Evolutionary conservation across 2,888 invertebrate species (phyloP), one percentile per base, ranked within the genome.

Genomic region (Drosophila rubida): DNA sequence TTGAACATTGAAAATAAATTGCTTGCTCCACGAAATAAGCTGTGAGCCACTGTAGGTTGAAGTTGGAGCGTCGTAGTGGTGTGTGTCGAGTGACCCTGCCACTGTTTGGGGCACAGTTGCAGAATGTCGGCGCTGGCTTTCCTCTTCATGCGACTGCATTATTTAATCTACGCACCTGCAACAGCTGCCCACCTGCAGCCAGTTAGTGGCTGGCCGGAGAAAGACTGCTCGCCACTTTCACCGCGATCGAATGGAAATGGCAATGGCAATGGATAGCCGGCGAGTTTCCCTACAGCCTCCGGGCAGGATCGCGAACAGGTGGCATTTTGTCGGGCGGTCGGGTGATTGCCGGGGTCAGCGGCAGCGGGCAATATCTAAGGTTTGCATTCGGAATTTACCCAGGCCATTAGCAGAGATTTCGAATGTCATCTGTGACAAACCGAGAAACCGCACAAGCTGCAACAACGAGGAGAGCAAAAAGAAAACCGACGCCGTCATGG

Each of bases 101-200:
- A n/a, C n/a, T n/a, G n/a, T n/a, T n/a, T n/a, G n/a, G n/a, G n/a
- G n/a, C n/a, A n/a, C n/a, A n/a, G n/a, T n/a, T n/a, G n/a, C n/a
- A n/a, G n/a, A n/a, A n/a, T n/a, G n/a, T n/a, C n/a, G n/a, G n/a
- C n/a, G n/a, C n/a, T n/a, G n/a, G n/a, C n/a, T n/a, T n/a, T n/a
- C n/a, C n/a, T n/a, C n/a, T n/a, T n/a, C n/a, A n/a, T n/a, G n/a
- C n/a, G n/a, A 73, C 53, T 65, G 25, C 55, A 53, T 73, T 75
- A 70, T 57, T 73, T 70, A 73, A 73, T 75, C 76, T 25, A 65
- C 71, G 76, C 75, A 74, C 35, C 61, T 53, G 51, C 46, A 42
- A 41, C 74, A 51, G 69, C 37, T 51, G 70, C 60, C 51, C 75
- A 69, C 51, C 75, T 69, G 75, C 63, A 41, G 41, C 39, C 49